phyloP scores from a whole-genome alignment of 2,797 vertebrate species.

The Dermochelys coriacea region DNA sequence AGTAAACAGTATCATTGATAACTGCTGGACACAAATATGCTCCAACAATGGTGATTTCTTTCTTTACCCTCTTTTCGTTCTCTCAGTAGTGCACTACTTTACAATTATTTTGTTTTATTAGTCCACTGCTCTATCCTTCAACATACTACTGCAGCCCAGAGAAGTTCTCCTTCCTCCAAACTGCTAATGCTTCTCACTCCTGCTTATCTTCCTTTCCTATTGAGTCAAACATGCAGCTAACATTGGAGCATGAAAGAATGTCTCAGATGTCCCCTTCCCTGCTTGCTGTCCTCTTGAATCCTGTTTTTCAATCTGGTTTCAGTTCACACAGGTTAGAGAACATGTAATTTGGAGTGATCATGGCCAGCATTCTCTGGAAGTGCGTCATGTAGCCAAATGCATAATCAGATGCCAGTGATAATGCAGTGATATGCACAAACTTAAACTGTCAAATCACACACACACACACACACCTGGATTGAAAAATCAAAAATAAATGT shows the following conservation, averaged over 20 bases:
- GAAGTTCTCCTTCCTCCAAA: neutral
- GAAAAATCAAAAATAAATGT: neutral
- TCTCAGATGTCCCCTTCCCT: neutral
- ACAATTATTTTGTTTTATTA: neutral
- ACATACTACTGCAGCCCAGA: neutral
- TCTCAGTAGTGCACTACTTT: neutral
- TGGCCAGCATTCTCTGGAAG: neutral
- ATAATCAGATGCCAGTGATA: neutral
- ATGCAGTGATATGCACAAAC: neutral
- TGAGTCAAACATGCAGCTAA: neutral
- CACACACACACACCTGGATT: neutral
- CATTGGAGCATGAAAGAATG: neutral
- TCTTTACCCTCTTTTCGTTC: neutral
- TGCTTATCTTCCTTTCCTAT: neutral
- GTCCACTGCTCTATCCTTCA: neutral
- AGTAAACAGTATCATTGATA: slow-evolving; percentile 16
- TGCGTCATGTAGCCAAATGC: neutral
- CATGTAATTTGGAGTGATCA: neutral
- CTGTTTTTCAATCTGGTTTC: slow-evolving; percentile 47
- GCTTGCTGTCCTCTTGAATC: neutral
- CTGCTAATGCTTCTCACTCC: neutral
- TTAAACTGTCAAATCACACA: neutral
- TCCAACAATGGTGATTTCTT: neutral
- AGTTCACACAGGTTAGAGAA: slow-evolving; percentile 27
- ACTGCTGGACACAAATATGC: neutral